A percentile compares a stretch with the other conserved stretches of the same genome.
Evolutionary conservation across 2,797 vertebrate species (phyloP).

Genomic region (Anguilla megastoma): DNA sequence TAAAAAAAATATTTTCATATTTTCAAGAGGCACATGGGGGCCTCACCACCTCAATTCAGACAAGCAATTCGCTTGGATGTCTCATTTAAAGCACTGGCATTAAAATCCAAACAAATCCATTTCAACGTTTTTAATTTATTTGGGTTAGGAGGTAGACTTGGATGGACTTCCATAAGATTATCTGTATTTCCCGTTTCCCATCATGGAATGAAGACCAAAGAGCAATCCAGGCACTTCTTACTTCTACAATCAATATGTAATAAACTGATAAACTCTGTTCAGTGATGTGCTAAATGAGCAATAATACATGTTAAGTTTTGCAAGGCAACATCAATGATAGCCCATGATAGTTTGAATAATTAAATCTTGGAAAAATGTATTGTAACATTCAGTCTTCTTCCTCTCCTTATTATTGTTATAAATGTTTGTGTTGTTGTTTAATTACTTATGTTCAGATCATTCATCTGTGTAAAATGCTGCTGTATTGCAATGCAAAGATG

Average conservation of each 20-base stretch:
- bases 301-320: no score
- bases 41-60: not conserved
- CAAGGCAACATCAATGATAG: not conserved
- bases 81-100: not conserved
- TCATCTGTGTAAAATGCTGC: not conserved
- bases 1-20: conserved; percentile 26
- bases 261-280: no score
- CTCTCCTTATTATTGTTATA: not conserved
- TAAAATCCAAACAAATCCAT: not conserved
- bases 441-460: no score
- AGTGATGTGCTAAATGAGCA: no score
- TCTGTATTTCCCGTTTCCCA: not conserved
- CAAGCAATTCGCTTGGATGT: not conserved
- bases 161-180: not conserved
- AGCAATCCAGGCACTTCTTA: not conserved
- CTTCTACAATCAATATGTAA: no score
- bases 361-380: not conserved
- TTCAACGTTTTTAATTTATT: not conserved
- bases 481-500: not conserved
- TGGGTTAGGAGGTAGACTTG: not conserved
- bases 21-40: not conserved
- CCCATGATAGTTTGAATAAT: not conserved
- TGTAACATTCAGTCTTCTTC: not conserved
- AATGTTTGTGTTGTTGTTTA: no score
- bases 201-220: not conserved